Conservation (phyloP, 1,140 invertebrate species). For the Macrobrachium nipponense region DNA sequence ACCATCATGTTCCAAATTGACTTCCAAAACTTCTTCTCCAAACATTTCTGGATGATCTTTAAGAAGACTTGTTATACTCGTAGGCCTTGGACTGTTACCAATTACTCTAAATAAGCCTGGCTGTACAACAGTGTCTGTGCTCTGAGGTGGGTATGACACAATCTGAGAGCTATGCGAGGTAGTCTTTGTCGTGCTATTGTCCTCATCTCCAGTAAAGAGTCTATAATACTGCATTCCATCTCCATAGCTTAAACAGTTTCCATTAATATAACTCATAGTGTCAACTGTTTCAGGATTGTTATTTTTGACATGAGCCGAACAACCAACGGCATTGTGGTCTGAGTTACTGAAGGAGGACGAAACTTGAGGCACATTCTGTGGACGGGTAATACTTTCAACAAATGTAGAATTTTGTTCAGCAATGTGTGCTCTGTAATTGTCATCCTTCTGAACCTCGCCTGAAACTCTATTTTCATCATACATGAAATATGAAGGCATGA, state of each 20-base stretch:
- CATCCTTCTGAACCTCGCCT: slow-evolving; percentile 13
- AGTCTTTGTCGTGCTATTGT: slow-evolving; percentile 9
- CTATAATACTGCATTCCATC: slow-evolving; percentile 49
- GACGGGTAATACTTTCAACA: not conserved
- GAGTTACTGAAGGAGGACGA: not conserved
- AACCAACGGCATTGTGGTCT: not conserved
- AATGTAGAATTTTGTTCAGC: not conserved
- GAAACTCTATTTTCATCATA: slow-evolving; percentile 29
- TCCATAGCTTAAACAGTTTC: not conserved
- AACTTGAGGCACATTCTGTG: slow-evolving; percentile 4
- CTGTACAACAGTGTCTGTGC: slow-evolving; percentile 8
- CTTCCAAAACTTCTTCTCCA: slow-evolving; percentile 14
- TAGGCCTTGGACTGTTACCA: slow-evolving; percentile 18
- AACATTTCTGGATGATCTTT: slow-evolving; percentile 46
- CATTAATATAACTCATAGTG: not conserved
- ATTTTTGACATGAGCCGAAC: not conserved
- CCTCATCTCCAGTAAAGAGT: slow-evolving; percentile 43
- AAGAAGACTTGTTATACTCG: slow-evolving; percentile 39
- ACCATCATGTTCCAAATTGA: not conserved
- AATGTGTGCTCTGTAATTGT: slow-evolving; percentile 16
- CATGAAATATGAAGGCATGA: slow-evolving; percentile 50
- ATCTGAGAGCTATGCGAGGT: not conserved
- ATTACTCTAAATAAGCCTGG: slow-evolving; percentile 45
- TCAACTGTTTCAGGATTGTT: slow-evolving; percentile 21
- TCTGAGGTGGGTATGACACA: slow-evolving; percentile 1